These are phyloP conservation scores for Digitonthophagus gazella DNA, from an alignment of 2,888 invertebrate species.

Conservation along the genomic window DNA sequence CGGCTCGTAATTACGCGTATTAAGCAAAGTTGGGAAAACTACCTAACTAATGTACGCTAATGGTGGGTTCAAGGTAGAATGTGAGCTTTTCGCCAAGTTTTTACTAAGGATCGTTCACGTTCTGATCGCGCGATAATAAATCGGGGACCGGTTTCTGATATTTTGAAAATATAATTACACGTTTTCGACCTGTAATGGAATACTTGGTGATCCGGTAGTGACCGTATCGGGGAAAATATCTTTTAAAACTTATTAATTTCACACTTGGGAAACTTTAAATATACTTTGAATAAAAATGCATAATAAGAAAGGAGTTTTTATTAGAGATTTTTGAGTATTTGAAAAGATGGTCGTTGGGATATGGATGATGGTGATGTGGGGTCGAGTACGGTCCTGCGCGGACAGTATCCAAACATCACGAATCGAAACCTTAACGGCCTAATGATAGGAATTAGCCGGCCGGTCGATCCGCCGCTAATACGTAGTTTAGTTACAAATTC, in stretches of 20 bases:
- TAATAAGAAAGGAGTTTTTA: too few relatives aligned
- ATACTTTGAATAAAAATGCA: too few relatives aligned
- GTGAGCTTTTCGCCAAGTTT: conserved; percentile 34
- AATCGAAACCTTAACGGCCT: conserved; percentile 51
- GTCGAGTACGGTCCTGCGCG: conserved; percentile 31
- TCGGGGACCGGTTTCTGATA: conserved; percentile 53
- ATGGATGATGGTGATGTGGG: too few relatives aligned
- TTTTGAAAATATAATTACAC: conserved; percentile 52
- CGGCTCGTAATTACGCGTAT: conserved; percentile 49
- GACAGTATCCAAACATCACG: conserved; percentile 54
- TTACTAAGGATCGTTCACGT: conserved; percentile 34
- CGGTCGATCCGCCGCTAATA: conserved; percentile 63
- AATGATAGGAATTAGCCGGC: conserved; percentile 58
- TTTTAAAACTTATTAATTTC: too few relatives aligned
- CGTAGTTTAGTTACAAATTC: conserved; percentile 65
- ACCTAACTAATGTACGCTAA: conserved; percentile 52
- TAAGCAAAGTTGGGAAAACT: conserved; percentile 50
- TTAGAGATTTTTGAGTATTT: too few relatives aligned
- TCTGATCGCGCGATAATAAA: conserved; percentile 55
- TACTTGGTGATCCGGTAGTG: conserved; percentile 40
- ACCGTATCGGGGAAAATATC: not conserved
- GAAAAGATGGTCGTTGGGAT: too few relatives aligned
- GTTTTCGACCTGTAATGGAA: conserved; percentile 50
- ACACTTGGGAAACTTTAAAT: too few relatives aligned
- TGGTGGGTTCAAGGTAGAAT: conserved; percentile 43